phyloP scores from a whole-genome alignment of 2,888 invertebrate species.

The Calameuta filiformis region DNA sequence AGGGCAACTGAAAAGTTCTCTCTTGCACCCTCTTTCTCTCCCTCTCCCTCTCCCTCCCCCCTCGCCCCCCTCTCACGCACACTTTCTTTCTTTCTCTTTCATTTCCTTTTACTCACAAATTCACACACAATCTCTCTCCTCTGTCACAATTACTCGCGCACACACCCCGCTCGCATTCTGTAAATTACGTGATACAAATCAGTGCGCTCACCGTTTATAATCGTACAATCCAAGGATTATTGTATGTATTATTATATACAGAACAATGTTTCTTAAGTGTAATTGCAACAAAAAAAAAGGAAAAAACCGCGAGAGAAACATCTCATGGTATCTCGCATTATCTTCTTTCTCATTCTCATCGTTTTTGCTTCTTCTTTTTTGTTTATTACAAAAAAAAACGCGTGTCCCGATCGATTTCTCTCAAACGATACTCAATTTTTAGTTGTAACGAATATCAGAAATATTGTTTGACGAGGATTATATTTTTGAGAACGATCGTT shows the following conservation, averaged over 20 bases:
- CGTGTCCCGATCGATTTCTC: not conserved
- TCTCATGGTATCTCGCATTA: constrained; percentile 22
- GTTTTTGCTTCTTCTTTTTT: constrained; percentile 12
- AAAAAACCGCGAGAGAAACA: constrained; percentile 43
- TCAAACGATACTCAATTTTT: too few relatives aligned
- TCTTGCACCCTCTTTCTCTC: not conserved
- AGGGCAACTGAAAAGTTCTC: not conserved
- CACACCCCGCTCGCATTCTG: constrained; percentile 21
- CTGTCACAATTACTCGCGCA: not conserved
- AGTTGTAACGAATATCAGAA: too few relatives aligned
- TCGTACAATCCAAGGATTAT: constrained; percentile 54
- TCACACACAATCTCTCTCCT: not conserved
- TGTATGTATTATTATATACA: constrained; percentile 43
- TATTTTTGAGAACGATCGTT: too few relatives aligned
- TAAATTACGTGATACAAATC: constrained; percentile 54
- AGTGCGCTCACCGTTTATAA: constrained; percentile 57
- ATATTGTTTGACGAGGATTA: too few relatives aligned
- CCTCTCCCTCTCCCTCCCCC: too few relatives aligned
- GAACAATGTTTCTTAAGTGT: constrained; percentile 43
- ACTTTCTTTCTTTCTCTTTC: not conserved
- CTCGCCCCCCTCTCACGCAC: too few relatives aligned
- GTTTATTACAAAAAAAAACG: not conserved
- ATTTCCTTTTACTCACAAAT: not conserved
- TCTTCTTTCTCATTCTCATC: not conserved
- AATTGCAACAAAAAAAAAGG: constrained; percentile 29